Evolutionary conservation across 2,797 vertebrate species (phyloP), one percentile per base, ranked within the genome.

Genomic region (Echeneis naucrates): DNA sequence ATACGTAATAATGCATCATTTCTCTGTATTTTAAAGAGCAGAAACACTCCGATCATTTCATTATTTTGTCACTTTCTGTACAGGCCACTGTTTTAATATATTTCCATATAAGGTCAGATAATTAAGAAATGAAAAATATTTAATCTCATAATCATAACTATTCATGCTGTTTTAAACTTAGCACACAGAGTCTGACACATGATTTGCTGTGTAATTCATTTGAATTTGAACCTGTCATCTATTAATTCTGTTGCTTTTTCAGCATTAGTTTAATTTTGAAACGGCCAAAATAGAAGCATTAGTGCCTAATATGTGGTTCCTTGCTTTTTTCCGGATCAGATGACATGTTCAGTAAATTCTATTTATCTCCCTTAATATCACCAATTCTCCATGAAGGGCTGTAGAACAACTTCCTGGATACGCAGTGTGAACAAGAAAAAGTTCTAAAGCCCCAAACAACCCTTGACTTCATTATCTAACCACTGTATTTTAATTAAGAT

Each of bases 401-500:
- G 23, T 2, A 23, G n/a, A 7, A 32, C 5, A 11, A 45, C 37
- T 9, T 2, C 30, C 16, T 60, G 40, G 5, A 45, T 45, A 1
- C 21, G 12, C 4, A 54, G 14, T 44, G 19, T 13, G 3, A n/a
- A 48, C 9, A n/a, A 19, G 26, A 3, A 26, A 14, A 21, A 23
- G 19, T 17, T 14, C 35, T 50, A n/a, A n/a, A n/a, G n/a, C 24
- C 16, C 1, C 16, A 14, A 47, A 56, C 47, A 14, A 2, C n/a
- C 8, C 40, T 32, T 62, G n/a, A 42, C 7, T 68, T 69, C 4
- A 69, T 32, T 26, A 40, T 61, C 16, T 27, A 40, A 26, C 35
- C 38, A 54, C 50, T 59, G 69, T 64, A 4, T 60, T 63, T 61
- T 60, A 30, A 75, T 50, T 76, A 24, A 27, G 35, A 14, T 57